Base-by-base conservation (phyloP, 2,797 vertebrate genomes). In the Acanthurus lineatus region DNA sequence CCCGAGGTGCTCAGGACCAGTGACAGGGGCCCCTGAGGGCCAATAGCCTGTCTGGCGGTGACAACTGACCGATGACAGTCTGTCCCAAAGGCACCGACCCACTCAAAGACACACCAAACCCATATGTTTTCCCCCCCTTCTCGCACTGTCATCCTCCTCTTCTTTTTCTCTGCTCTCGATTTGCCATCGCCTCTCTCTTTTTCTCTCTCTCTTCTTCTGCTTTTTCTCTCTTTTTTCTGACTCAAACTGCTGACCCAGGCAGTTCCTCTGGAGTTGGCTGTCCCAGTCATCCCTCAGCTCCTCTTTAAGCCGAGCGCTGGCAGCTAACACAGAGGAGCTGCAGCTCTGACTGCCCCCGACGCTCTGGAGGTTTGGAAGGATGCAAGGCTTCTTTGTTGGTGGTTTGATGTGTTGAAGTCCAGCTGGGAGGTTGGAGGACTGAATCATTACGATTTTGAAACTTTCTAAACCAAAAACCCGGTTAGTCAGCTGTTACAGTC, bases 51-150 rank as follows among this genome's bases (percentile, higher is more conserved):
- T 91, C 79, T 61, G 25, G 70, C 74, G 67, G 32, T 87, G 92
- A 90, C 88, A 90, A 65, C 73, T 88, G 88, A 89, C 82, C 22
- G 14, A 42, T 89, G 92, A 93, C 91, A 90, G 86, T 53, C 54
- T 25, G 73, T 86, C 86, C 85, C 86, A 60, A 38, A 80, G 81
- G 79, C 65, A 35, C 47, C 10, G 17, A 53, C 69, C 64, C 82
- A 64, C 59, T 76, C 58, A 79, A 19, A 69, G 38, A 72, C 75
- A 85, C 81, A 79, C 65, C 62, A 77, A 48, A 20, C 69, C 3
- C 28, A 47, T 56, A 44, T 77, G 16, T 57, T 12, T 12, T 5
- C 3, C 16, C 71, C 59, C 19, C 25, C 53, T 38, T 60, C 3
- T 59, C 10, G 38, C 48, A 6, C 73, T 76, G 70, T 70, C 65